A percentile compares a stretch with the other conserved stretches of the same genome.
Evolutionary conservation across 2,113 vertebrate genomes (phyloP).

Genomic region (Trematomus loennbergii): DNA sequence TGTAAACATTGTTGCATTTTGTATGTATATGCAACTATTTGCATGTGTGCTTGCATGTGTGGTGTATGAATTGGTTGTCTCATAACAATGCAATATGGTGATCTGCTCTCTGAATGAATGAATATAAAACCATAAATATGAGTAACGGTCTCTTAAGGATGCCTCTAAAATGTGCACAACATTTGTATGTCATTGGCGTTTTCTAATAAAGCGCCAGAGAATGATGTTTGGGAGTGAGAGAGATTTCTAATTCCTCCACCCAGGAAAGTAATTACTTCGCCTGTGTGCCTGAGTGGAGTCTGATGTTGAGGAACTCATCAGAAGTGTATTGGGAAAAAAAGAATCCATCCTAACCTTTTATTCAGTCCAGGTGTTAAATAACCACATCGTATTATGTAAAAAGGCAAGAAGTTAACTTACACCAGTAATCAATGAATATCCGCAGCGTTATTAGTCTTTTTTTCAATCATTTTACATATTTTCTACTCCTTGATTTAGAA

Average conservation of each 20-base stretch:
- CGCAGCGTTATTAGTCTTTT: background rate
- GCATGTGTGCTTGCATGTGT: constrained; percentile 4
- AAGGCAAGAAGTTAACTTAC: background rate
- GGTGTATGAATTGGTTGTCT: background rate
- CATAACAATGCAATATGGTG: constrained; percentile 28
- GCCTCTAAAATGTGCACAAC: constrained; percentile 5
- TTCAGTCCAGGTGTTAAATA: background rate
- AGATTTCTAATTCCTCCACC: constrained; percentile 27
- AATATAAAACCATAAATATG: constrained; percentile 24
- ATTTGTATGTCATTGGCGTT: constrained; percentile 14
- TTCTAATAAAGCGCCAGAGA: constrained; percentile 22
- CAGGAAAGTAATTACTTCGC: constrained; percentile 21
- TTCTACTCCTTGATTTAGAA: too few relatives aligned
- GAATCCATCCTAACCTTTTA: constrained; percentile 6
- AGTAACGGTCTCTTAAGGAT: constrained; percentile 4
- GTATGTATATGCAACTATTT: constrained; percentile 33
- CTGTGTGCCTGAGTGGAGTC: constrained; percentile 4
- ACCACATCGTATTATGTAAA: background rate
- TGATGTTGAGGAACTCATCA: constrained; percentile 23
- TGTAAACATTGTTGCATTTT: constrained; percentile 51
- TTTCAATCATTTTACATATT: background rate
- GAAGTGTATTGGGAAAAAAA: background rate
- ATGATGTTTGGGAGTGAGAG: background rate
- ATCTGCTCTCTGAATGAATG: constrained; percentile 27
- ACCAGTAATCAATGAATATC: background rate